Base-by-base conservation (phyloP, 2,113 vertebrate species). In the Archilochus colubris region DNA sequence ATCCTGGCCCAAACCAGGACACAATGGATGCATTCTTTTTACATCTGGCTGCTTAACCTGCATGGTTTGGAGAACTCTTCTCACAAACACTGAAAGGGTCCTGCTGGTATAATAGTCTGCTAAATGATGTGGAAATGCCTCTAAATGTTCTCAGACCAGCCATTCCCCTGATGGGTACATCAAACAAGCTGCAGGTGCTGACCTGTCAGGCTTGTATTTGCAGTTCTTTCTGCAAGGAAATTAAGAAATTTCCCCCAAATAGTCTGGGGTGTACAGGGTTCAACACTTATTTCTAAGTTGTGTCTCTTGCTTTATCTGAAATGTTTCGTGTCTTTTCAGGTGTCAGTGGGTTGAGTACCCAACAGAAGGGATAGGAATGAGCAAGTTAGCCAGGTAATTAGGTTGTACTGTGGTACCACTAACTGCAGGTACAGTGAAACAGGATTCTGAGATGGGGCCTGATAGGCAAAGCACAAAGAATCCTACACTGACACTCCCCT, bases 361-460 rank as follows among this genome's bases (percentile, higher is more conserved):
- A 77, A 88, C 82, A 96, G 96, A 93, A 91, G 95, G 94, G 95
- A 94, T 97, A 95, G 96, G 93, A 96, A 73, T 91, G 92, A 97
- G 79, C 93, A 44, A 95, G 67, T 94, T 97, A 94, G 94, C 93
- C 91, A 97, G 93, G 95, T 96, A 94, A 95, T 86, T 64, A 93
- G 91, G 91, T 70, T 70, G 82, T 25, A 24, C 69, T 94, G 87
- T 86, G 76, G 64, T 88, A 22, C 70, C 92, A 93, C 54, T 51
- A 55, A 54, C 36, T 64, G 69, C 83, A 95, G 95, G 90, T 82
- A 48, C 58, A 91, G 76, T 78, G 16, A 69, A 43, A 83, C 70
- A 95, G 91, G 91, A 31, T 83, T 92, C 63, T 87, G 93, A 96
- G 82, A 14, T 68, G 93, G 69, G 48, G 68, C 50, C 50, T 82